These are phyloP conservation scores for Dendrocopos noguchii DNA, from an alignment of 2,113 vertebrate genomes.

Conservation along the genomic window DNA sequence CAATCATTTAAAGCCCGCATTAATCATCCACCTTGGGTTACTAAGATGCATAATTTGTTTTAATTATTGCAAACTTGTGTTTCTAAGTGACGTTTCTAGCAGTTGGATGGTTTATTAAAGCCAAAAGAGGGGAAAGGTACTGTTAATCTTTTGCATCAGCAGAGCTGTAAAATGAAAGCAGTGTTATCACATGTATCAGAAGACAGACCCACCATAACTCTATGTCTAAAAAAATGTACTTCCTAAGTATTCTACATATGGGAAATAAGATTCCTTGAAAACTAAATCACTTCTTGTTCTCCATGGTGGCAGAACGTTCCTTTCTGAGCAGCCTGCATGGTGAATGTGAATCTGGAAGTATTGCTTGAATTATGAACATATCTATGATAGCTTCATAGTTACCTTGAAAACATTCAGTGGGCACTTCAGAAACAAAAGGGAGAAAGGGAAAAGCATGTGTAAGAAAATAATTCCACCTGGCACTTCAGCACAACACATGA, in stretches of 20 bases:
- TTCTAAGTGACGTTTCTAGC: conserved; percentile 69
- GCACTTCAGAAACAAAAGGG: conserved; percentile 49
- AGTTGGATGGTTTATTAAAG: conserved; percentile 47
- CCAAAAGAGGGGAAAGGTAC: conserved; percentile 26
- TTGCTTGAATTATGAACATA: conserved; percentile 16
- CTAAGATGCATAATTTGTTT: conserved; percentile 82
- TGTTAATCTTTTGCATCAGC: conserved; percentile 21
- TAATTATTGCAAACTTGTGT: conserved; percentile 65
- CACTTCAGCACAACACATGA: background rate
- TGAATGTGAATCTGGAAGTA: background rate
- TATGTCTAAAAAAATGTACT: background rate
- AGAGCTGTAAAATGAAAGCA: conserved; percentile 13
- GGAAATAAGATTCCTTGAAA: background rate
- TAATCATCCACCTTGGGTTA: conserved; percentile 76
- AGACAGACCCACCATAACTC: background rate
- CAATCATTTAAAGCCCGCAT: conserved; percentile 80
- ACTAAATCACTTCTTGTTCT: conserved; percentile 14
- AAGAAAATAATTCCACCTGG: background rate
- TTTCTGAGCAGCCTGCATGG: background rate
- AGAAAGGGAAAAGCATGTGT: background rate
- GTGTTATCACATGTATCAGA: background rate
- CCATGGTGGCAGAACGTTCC: background rate
- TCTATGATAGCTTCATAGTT: conserved; percentile 36
- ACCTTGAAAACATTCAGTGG: conserved; percentile 54
- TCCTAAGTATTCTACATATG: background rate